phyloP scores from a whole-genome alignment of 2,113 vertebrate species.

The Urocolius indicus region DNA sequence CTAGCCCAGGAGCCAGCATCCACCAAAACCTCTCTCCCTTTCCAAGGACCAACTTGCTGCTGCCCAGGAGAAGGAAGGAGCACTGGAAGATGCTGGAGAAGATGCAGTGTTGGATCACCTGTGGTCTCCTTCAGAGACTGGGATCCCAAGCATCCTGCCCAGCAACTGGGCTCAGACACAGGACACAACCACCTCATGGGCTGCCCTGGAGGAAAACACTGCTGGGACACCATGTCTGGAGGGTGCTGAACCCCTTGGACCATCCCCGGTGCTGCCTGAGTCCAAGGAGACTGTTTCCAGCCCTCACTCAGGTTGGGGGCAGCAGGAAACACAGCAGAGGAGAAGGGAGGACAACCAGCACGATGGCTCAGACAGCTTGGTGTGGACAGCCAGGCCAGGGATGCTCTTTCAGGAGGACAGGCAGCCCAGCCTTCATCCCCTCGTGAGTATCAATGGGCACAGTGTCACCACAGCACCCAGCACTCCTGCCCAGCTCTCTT shows the following conservation, averaged over 20 bases:
- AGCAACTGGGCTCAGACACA: background rate
- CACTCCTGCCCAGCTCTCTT: accelerated
- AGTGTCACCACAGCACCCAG: accelerated
- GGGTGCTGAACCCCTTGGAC: background rate
- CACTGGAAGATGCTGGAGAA: background rate
- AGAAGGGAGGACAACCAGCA: accelerated
- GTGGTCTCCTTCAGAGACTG: background rate
- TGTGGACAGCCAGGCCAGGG: conserved; percentile 76
- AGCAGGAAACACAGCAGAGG: background rate
- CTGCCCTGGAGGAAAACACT: background rate
- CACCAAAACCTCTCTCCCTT: background rate
- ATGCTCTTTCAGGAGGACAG: conserved; percentile 58
- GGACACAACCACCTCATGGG: accelerated
- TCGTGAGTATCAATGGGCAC: conserved; percentile 73
- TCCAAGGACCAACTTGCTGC: background rate
- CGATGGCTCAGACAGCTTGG: conserved; percentile 50
- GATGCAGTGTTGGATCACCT: accelerated
- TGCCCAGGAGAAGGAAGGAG: background rate
- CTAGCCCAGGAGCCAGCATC: background rate
- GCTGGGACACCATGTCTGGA: background rate
- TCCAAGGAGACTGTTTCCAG: background rate
- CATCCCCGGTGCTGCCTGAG: background rate
- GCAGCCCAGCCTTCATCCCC: conserved; percentile 57
- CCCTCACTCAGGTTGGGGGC: background rate
- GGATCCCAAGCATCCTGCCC: background rate